Percentiles rank a stretch among this genome's conserved stretches.
Evolutionary conservation across 2,888 invertebrate genomes (phyloP).

Genomic region (Aphodius sticticus): DNA sequence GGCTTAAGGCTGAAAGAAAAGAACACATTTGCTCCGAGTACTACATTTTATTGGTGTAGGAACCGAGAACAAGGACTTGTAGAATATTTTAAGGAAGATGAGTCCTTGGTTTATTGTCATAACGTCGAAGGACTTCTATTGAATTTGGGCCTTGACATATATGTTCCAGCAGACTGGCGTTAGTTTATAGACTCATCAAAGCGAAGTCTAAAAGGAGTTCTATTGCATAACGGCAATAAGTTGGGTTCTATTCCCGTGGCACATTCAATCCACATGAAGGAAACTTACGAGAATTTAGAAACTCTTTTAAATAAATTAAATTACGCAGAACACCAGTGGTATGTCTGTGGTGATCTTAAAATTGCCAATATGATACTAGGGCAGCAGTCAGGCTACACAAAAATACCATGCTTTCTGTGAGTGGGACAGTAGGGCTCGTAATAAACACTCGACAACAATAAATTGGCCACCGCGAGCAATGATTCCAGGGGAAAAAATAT

Average conservation of each 20-base stretch:
- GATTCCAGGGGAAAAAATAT: neutral
- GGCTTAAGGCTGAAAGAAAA: slow-evolving; percentile 37
- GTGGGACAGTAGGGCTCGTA: neutral
- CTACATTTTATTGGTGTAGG: too few relatives aligned
- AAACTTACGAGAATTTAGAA: slow-evolving; percentile 29
- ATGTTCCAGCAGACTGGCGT: slow-evolving; percentile 12
- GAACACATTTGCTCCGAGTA: slow-evolving; percentile 9
- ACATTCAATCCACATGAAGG: slow-evolving; percentile 25
- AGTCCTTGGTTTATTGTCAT: slow-evolving; percentile 7
- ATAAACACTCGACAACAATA: neutral
- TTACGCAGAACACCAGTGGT: slow-evolving; percentile 9
- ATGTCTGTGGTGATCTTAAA: slow-evolving; percentile 31
- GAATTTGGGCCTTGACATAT: neutral
- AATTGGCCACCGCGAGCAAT: neutral
- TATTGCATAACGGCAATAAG: slow-evolving; percentile 10
- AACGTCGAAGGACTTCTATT: neutral
- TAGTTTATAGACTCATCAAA: slow-evolving; percentile 21
- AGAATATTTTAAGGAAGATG: neutral
- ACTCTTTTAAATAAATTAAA: slow-evolving; percentile 17
- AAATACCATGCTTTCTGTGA: neutral
- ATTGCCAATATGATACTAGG: slow-evolving; percentile 19
- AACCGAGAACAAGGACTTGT: slow-evolving; percentile 21
- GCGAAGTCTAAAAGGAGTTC: slow-evolving; percentile 20
- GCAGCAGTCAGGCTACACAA: slow-evolving; percentile 11
- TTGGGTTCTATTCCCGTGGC: slow-evolving; percentile 15